These are phyloP conservation scores for Dipodomys spectabilis DNA, from an alignment of 2,113 vertebrate genomes.

Conservation along the genomic window DNA sequence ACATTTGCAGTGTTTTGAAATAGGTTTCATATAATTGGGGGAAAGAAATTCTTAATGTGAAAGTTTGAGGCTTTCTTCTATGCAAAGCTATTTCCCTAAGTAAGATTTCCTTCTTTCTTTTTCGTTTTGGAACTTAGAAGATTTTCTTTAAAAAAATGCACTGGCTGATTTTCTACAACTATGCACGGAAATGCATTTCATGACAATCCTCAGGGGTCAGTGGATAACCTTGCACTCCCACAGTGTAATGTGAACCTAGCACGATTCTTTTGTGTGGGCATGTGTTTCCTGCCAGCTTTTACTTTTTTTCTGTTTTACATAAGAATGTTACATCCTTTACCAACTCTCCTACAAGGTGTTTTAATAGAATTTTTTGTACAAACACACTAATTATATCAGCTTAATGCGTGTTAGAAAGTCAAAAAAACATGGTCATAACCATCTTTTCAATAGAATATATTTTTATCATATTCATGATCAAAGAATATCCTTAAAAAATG, in stretches of 20 bases:
- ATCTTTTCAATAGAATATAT: not conserved
- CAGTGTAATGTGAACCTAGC: not conserved
- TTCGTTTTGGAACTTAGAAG: not conserved
- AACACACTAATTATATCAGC: not conserved
- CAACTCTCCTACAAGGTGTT: not conserved
- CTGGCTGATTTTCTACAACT: not conserved
- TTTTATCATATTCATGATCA: no score
- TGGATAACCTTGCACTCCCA: not conserved
- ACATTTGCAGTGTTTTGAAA: constrained; percentile 9
- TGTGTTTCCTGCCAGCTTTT: constrained; percentile 2
- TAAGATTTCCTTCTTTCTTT: not conserved
- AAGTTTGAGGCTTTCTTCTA: not conserved
- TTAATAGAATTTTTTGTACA: not conserved
- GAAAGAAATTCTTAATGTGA: not conserved
- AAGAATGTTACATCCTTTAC: not conserved
- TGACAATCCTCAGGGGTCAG: not conserved
- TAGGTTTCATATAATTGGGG: not conserved
- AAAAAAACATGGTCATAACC: not conserved
- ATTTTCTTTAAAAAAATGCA: not conserved
- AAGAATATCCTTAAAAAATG: no score
- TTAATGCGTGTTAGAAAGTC: no score
- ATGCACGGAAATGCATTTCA: not conserved
- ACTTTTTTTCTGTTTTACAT: not conserved
- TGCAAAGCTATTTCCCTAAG: constrained; percentile 5
- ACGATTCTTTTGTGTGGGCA: not conserved